Evolutionary conservation across 1,140 invertebrate genomes (phyloP).

Genomic region (Sitophilus oryzae): DNA sequence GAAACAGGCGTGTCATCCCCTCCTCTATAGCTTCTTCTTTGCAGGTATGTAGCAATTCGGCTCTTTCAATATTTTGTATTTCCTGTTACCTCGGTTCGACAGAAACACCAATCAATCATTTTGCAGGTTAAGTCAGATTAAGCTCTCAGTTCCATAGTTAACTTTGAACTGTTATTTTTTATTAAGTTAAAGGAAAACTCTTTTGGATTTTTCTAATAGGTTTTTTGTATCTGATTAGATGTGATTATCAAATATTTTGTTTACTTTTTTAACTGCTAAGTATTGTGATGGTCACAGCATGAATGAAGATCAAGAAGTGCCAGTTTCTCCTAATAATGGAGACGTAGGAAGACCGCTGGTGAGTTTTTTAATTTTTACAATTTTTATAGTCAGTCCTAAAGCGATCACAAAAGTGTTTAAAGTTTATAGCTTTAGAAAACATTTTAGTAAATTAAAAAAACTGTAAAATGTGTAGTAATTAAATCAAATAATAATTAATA

Average conservation of each 20-base stretch:
- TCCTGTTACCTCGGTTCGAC: slow-evolving; percentile 13
- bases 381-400: no score
- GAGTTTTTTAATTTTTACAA: slow-evolving; percentile 8
- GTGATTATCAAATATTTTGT: no score
- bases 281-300: slow-evolving; percentile 19
- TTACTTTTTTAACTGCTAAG: not conserved
- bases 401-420: no score
- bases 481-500: no score
- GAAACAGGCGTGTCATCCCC: slow-evolving; percentile 35
- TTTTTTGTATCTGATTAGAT: not conserved
- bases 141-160: no score
- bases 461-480: no score
- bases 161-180: not conserved
- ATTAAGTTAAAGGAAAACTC: not conserved
- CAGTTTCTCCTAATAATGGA: slow-evolving; percentile 18
- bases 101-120: slow-evolving; percentile 13
- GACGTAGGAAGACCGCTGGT: slow-evolving; percentile 14
- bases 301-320: slow-evolving; percentile 43
- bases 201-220: not conserved
- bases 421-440: no score
- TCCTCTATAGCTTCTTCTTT: slow-evolving; percentile 20
- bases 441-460: no score
- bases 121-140: no score
- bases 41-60: slow-evolving; percentile 33
- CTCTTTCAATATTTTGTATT: slow-evolving; percentile 26